A percentile compares a stretch with the other conserved stretches of the same genome.
phyloP scores from a whole-genome alignment of 2,797 vertebrate species.

The Holocentrus rufus region DNA sequence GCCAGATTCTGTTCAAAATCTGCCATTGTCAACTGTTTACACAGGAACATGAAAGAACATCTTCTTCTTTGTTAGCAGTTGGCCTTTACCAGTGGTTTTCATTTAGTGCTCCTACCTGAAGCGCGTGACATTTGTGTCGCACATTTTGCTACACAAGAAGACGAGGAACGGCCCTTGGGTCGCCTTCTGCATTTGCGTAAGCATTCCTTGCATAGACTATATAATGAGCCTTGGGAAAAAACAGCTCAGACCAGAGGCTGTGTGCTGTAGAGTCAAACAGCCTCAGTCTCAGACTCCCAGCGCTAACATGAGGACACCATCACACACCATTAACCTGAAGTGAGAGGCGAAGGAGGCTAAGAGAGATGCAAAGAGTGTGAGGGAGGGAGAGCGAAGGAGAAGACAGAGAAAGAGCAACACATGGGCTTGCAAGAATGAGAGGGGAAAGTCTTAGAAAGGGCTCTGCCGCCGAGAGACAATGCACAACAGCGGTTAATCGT shows the following conservation, averaged over 20 bases:
- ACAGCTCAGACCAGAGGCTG: conserved; percentile 48
- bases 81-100: too few species aligned
- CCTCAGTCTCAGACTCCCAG: conserved; percentile 51
- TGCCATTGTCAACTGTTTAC: too few species aligned
- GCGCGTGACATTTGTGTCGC: too few species aligned
- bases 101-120: too few species aligned
- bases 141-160: too few species aligned
- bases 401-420: conserved; percentile 11
- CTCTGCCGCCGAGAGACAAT: conserved; percentile 9
- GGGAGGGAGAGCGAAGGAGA: not conserved
- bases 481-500: conserved; percentile 15
- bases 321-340: conserved; percentile 66
- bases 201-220: too few species aligned
- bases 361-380: not conserved
- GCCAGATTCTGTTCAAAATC: too few species aligned
- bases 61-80: too few species aligned
- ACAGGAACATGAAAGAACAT: too few species aligned
- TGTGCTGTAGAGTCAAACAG: conserved; percentile 47
- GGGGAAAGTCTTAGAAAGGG: conserved; percentile 14
- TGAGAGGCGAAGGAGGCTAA: conserved; percentile 29
- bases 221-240: not conserved
- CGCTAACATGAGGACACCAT: conserved; percentile 62
- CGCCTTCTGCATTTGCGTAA: too few species aligned
- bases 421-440: conserved; percentile 25
- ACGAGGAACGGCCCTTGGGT: too few species aligned